These are phyloP conservation scores for Anseranas semipalmata DNA, from an alignment of 2,113 vertebrate genomes.

Conservation along the genomic window DNA sequence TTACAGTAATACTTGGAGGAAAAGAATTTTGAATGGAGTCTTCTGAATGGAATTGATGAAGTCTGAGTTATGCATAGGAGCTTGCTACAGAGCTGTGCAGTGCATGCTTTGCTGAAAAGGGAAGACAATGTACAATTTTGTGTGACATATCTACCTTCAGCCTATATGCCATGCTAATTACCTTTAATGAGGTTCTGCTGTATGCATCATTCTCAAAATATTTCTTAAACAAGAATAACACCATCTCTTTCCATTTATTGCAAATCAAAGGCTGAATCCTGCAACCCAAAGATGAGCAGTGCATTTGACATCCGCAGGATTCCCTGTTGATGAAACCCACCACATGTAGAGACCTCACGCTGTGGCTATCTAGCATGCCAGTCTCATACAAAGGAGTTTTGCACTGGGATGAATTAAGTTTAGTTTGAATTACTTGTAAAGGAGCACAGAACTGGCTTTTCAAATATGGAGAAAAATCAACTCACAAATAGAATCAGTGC, in stretches of 20 bases:
- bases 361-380: not conserved
- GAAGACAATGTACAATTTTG: not conserved
- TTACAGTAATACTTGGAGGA: not conserved
- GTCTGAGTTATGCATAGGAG: rapidly evolving
- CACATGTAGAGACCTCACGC: not conserved
- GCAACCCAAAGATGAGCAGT: not conserved
- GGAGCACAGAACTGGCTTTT: not conserved
- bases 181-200: not conserved
- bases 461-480: not conserved
- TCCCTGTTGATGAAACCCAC: slow-evolving; percentile 18
- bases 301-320: not conserved
- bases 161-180: not conserved
- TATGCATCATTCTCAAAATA: not conserved
- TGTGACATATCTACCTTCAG: not conserved
- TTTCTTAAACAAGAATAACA: not conserved
- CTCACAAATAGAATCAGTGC: not conserved
- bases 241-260: not conserved
- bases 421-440: not conserved
- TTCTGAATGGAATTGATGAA: not conserved
- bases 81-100: not conserved
- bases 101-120: not conserved
- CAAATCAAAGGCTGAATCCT: slow-evolving; percentile 13
- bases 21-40: not conserved
- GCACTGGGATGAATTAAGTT: not conserved
- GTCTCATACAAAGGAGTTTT: not conserved